These are phyloP conservation scores for Lochmaea crataegi DNA, from an alignment of 2,888 invertebrate species.

Conservation along the genomic window DNA sequence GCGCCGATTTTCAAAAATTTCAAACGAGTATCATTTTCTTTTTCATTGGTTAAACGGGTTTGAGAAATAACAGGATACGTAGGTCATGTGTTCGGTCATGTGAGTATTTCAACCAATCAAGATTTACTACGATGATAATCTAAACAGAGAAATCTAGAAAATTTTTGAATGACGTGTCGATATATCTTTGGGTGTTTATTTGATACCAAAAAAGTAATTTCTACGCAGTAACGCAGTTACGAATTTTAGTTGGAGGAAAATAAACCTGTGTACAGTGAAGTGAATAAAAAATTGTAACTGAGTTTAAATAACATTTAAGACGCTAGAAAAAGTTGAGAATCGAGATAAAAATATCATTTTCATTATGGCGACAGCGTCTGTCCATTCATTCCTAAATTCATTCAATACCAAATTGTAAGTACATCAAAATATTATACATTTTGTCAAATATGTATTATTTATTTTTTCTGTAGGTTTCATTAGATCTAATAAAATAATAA, in stretches of 20 bases:
- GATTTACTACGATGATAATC: conserved; percentile 20
- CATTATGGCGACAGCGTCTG: conserved; percentile 67
- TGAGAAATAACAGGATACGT: too few species aligned
- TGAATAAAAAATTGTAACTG: conserved; percentile 7
- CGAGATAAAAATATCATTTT: conserved; percentile 45
- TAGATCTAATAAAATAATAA: too few species aligned
- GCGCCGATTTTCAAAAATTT: too few species aligned
- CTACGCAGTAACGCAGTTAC: conserved; percentile 1
- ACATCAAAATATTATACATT: conserved; percentile 38
- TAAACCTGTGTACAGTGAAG: conserved; percentile 19
- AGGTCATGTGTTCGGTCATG: conserved; percentile 10
- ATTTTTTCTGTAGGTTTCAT: background rate
- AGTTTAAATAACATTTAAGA: background rate
- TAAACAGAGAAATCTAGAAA: conserved; percentile 38
- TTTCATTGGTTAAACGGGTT: background rate
- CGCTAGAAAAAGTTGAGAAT: conserved; percentile 42
- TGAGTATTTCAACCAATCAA: conserved; percentile 34
- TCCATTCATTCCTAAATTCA: conserved; percentile 75
- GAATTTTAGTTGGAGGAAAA: conserved; percentile 1
- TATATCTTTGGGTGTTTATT: conserved; percentile 37
- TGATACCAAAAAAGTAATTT: background rate
- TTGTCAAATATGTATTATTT: background rate
- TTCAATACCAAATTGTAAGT: conserved; percentile 80
- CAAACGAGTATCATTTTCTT: background rate
- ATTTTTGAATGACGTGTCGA: conserved; percentile 43